Percentiles rank a stretch among this genome's conserved stretches.
phyloP scores from a whole-genome alignment of 2,797 vertebrate species.

The Halcyon chelicuti region DNA sequence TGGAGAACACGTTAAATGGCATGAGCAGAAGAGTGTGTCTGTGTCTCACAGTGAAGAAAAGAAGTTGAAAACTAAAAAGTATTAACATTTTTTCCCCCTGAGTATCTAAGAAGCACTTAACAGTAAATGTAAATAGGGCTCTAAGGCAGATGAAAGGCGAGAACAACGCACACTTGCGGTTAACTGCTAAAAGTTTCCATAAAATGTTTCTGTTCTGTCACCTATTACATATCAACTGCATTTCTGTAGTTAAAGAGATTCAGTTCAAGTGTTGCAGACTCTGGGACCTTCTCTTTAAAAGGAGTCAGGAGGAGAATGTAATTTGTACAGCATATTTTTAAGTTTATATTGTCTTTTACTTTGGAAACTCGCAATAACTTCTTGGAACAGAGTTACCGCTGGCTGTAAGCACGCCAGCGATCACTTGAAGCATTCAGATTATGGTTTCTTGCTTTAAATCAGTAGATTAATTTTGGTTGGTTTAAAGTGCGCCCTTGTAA shows the following conservation, averaged over 20 bases:
- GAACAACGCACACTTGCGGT: not conserved
- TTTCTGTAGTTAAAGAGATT: not conserved
- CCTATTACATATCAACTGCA: not conserved
- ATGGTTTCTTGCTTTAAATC: slow-evolving; percentile 46
- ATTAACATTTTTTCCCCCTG: not conserved
- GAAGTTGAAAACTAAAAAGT: not conserved
- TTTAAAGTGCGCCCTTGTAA: slow-evolving; percentile 26
- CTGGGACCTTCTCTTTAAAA: not conserved
- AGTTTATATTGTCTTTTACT: slow-evolving; percentile 22
- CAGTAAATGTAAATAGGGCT: not conserved
- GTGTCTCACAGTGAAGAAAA: not conserved
- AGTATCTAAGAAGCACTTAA: not conserved
- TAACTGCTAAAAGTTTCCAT: not conserved
- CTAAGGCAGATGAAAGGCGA: not conserved
- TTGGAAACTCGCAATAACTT: slow-evolving; percentile 6
- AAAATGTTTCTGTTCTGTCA: not conserved
- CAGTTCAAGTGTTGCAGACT: not conserved
- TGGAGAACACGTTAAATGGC: not conserved
- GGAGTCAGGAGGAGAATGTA: not conserved
- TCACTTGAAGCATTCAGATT: slow-evolving; percentile 23
- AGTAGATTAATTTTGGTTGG: slow-evolving; percentile 43
- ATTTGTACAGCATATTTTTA: not conserved
- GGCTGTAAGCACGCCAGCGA: slow-evolving; percentile 29
- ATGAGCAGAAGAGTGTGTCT: not conserved
- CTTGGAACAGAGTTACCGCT: slow-evolving; percentile 22